phyloP scores from a whole-genome alignment of 2,888 invertebrate species.

The Drosophila merina region DNA sequence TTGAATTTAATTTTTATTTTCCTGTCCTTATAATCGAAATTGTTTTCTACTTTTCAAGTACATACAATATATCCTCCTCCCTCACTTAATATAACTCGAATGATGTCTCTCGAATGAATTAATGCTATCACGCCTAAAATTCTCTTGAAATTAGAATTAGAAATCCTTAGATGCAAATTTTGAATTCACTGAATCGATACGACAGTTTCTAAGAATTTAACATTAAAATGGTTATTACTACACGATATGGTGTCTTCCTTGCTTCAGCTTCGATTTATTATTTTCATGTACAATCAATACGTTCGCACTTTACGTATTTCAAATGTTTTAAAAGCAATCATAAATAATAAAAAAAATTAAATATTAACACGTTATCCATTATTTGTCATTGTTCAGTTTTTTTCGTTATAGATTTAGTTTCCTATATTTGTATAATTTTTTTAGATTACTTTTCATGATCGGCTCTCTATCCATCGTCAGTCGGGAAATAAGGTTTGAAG shows the following conservation, averaged over 20 bases:
- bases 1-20: conserved; percentile 35
- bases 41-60: conserved; percentile 71
- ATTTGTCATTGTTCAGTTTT: conserved; percentile 77
- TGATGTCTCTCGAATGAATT: conserved; percentile 40
- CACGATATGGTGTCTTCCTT: conserved; percentile 64
- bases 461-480: conserved; percentile 16
- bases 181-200: conserved; percentile 36
- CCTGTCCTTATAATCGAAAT: conserved; percentile 44
- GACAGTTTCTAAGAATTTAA: conserved; percentile 30
- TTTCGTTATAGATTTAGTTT: conserved; percentile 61
- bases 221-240: conserved; percentile 52
- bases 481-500: conserved; percentile 26
- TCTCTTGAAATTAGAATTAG: conserved; percentile 27
- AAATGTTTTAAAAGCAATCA: conserved; percentile 46
- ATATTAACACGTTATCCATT: conserved; percentile 64
- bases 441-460: conserved; percentile 9
- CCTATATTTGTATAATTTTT: conserved; percentile 49
- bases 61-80: conserved; percentile 9
- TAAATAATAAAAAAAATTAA: conserved; percentile 46
- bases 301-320: conserved; percentile 34
- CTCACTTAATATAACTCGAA: conserved; percentile 30
- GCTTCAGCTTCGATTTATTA: conserved; percentile 36
- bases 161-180: conserved; percentile 24
- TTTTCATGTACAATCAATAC: conserved; percentile 16
- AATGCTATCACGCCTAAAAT: conserved; percentile 68